Evolutionary conservation across 2,888 invertebrate genomes (phyloP).

Genomic region (Bhutanitis thaidina): DNA sequence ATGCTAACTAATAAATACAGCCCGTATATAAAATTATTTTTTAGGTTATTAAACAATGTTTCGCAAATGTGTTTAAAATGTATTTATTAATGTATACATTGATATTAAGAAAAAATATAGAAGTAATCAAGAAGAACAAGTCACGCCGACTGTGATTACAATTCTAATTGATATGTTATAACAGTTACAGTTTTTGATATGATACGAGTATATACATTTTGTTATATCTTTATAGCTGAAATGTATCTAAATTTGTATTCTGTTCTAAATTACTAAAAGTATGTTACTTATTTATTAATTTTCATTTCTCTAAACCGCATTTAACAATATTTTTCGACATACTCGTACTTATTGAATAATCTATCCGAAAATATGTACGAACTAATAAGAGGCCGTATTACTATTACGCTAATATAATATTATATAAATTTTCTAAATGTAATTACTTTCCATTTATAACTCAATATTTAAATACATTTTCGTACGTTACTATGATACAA

Average conservation of each 20-base stretch:
- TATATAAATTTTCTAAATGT: constrained; percentile 19
- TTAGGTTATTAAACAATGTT: too few species aligned
- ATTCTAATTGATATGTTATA: constrained; percentile 18
- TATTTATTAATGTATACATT: too few species aligned
- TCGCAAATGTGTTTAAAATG: too few species aligned
- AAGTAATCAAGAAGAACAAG: not conserved
- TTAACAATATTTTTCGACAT: constrained; percentile 26
- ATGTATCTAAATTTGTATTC: constrained; percentile 1
- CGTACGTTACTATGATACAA: constrained; percentile 23
- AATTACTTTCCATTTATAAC: not conserved
- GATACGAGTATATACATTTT: not conserved
- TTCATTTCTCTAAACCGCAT: too few species aligned
- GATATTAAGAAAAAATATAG: not conserved
- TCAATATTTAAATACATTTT: not conserved
- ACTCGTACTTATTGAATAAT: constrained; percentile 44
- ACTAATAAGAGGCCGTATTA: constrained; percentile 51
- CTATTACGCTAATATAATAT: constrained; percentile 30
- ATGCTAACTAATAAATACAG: constrained; percentile 15
- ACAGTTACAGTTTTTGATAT: constrained; percentile 1
- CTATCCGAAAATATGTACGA: constrained; percentile 68
- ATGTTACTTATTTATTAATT: too few species aligned
- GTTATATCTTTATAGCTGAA: constrained; percentile 1
- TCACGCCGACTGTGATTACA: not conserved
- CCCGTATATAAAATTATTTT: constrained; percentile 11
- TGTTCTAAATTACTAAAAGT: not conserved